Conservation (phyloP, 2,797 vertebrate genomes). For the Crenuchus spilurus region DNA sequence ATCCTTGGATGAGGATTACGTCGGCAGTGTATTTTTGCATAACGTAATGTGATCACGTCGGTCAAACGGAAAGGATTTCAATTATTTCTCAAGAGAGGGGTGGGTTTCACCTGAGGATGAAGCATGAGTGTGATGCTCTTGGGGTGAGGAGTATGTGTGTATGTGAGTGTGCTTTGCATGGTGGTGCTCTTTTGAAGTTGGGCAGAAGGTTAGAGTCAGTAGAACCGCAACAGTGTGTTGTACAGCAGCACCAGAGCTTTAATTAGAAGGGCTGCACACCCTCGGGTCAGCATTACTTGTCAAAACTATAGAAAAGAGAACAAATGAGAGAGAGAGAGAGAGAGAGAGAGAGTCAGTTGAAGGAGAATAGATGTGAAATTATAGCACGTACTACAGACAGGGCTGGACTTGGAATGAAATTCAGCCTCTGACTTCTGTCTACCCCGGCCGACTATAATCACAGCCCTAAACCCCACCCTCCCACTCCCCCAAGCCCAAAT, state of each 20-base stretch:
- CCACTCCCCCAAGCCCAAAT: too few relatives aligned
- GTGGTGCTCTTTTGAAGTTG: slow-evolving; percentile 40
- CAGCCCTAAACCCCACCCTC: too few relatives aligned
- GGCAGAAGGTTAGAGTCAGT: slow-evolving; percentile 17
- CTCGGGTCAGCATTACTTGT: slow-evolving; percentile 37
- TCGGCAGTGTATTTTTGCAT: slow-evolving; percentile 44
- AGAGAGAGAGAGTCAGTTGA: slow-evolving; percentile 8
- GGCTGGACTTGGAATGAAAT: background rate
- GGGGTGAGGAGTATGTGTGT: slow-evolving; percentile 5
- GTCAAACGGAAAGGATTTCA: slow-evolving; percentile 38
- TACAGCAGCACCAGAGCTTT: slow-evolving; percentile 33
- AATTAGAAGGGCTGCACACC: slow-evolving; percentile 44
- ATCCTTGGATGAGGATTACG: slow-evolving; percentile 52
- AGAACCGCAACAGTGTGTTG: slow-evolving; percentile 33
- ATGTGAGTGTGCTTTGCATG: slow-evolving; percentile 19
- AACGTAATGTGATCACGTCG: slow-evolving; percentile 39
- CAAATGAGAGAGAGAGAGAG: background rate
- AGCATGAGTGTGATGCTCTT: background rate
- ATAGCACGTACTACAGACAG: background rate
- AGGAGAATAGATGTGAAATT: slow-evolving; percentile 2
- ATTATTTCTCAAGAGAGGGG: slow-evolving; percentile 1
- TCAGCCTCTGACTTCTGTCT: too few relatives aligned
- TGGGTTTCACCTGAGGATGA: slow-evolving; percentile 25
- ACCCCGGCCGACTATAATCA: too few relatives aligned
- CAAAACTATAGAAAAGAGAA: slow-evolving; percentile 17